Base-by-base conservation (phyloP, 2,888 invertebrate genomes). In the Camponotus fellah region DNA sequence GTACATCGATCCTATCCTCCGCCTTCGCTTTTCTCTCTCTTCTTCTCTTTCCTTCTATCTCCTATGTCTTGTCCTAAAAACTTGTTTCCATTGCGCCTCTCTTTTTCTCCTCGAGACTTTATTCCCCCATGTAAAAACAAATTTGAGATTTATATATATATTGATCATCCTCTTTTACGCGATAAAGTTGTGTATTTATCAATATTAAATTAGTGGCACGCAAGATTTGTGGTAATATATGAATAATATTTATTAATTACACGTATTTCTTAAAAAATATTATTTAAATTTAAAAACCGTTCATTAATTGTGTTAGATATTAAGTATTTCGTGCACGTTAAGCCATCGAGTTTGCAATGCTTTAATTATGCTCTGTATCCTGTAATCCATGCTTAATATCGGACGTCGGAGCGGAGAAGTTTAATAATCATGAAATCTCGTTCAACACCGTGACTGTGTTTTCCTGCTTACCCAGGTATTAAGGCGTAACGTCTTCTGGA, bases 91-190 rank as follows among this genome's bases (percentile, higher is more conserved):
- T 71, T 53, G 43, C 58, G 60, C n/a, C 69, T 77, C 87, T 58
- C 60, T 83, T 84, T 86, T 82, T 26, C 86, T 87, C 83, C 85
- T 6, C 68, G 12, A 60, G 60, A 69, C 46, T 89, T 85, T 84
- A 88, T 64, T 83, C 17, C 46, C 85, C 80, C 82, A 84, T 83
- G 86, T 86, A 88, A 89, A 87, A 86, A 71, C 86, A 88, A 83
- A 86, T 85, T 60, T 76, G 85, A 89, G 89, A 89, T 76, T 66
- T 53, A 26, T 5, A 34, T 32, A 53, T 53, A n/a, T 5, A 21
- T 43, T 69, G 21, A 26, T 37, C 4, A 26, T 37, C 17, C 1
- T 0, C 34, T 32, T 43, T 26, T 26, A 26, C 26, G 0, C 40
- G 12, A 53, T 34, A 66, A 40, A 53, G 10, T 3, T 40, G 1